Conservation (phyloP, 1,140 invertebrate genomes). For the Cardiocondyla obscurior region DNA sequence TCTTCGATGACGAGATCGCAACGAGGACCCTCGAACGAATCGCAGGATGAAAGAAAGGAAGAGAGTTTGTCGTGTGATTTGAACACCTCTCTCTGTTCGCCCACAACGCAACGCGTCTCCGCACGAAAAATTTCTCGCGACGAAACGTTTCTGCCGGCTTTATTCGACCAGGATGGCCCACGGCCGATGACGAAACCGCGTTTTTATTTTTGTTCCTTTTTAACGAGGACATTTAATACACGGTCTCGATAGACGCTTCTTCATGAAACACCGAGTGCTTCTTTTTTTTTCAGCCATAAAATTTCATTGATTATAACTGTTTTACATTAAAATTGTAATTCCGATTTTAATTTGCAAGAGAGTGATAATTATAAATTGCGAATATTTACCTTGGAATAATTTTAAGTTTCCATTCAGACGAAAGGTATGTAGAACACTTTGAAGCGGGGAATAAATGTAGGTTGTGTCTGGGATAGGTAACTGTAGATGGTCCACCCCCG, state of each 20-base stretch:
- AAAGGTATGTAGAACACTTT: background rate
- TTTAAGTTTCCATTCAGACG: background rate
- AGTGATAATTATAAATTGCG: background rate
- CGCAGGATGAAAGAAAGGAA: background rate
- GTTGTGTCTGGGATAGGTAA: too few species aligned
- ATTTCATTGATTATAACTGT: background rate
- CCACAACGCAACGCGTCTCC: background rate
- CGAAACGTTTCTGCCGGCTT: background rate
- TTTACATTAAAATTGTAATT: too few species aligned
- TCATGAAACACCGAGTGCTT: too few species aligned
- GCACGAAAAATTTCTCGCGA: background rate
- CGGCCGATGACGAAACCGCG: background rate
- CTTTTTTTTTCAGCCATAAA: background rate
- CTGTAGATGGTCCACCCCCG: too few species aligned
- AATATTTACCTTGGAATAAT: background rate
- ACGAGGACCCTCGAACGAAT: background rate
- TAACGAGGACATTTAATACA: too few species aligned
- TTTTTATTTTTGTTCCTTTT: too few species aligned
- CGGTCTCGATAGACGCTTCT: background rate
- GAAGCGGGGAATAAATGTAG: too few species aligned
- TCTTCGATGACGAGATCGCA: background rate
- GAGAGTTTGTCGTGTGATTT: constrained; percentile 7
- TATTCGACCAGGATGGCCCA: background rate
- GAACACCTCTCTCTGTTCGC: background rate
- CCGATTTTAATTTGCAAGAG: too few species aligned